Percentiles rank a stretch among this genome's conserved stretches.
phyloP scores from a whole-genome alignment of 92 coral and sea anemone genomes.

The Epizoanthus fatuus region DNA sequence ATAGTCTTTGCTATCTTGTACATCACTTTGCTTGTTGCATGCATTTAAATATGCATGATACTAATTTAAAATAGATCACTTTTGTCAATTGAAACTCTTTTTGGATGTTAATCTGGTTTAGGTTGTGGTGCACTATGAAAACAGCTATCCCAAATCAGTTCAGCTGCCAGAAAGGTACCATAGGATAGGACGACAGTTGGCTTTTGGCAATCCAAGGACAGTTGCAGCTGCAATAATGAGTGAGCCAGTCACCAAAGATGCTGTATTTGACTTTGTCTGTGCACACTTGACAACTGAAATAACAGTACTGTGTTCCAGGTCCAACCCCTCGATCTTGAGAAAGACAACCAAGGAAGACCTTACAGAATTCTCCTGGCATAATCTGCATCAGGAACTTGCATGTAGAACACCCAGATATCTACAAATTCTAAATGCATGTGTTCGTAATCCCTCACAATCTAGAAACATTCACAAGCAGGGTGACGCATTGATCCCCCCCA shows the following conservation, averaged over 20 bases:
- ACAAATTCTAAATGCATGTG: constrained; percentile 39
- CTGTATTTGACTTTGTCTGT: constrained; percentile 4
- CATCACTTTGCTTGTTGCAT: background rate
- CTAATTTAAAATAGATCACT: background rate
- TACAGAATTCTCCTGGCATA: constrained; percentile 19
- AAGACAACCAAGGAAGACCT: constrained; percentile 43
- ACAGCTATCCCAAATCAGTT: constrained; percentile 44
- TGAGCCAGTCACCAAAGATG: constrained; percentile 2
- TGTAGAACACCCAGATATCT: constrained; percentile 32
- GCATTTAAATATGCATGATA: background rate
- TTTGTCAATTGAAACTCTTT: too few species aligned
- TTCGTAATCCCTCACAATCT: constrained; percentile 63
- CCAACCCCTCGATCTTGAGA: constrained; percentile 37
- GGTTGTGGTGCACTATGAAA: constrained; percentile 57
- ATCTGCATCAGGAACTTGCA: constrained; percentile 41
- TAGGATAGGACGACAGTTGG: constrained; percentile 55
- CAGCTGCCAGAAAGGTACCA: constrained; percentile 40
- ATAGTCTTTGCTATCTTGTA: background rate
- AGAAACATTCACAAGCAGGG: constrained; percentile 53
- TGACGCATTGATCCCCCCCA: constrained; percentile 43
- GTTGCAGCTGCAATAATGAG: constrained; percentile 31
- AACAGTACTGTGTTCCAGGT: constrained; percentile 39
- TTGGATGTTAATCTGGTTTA: constrained; percentile 6
- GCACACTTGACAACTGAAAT: constrained; percentile 37
- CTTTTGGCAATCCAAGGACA: constrained; percentile 50